Base-by-base conservation (phyloP, 2,888 invertebrate genomes). In the Microdon myrmicae region DNA sequence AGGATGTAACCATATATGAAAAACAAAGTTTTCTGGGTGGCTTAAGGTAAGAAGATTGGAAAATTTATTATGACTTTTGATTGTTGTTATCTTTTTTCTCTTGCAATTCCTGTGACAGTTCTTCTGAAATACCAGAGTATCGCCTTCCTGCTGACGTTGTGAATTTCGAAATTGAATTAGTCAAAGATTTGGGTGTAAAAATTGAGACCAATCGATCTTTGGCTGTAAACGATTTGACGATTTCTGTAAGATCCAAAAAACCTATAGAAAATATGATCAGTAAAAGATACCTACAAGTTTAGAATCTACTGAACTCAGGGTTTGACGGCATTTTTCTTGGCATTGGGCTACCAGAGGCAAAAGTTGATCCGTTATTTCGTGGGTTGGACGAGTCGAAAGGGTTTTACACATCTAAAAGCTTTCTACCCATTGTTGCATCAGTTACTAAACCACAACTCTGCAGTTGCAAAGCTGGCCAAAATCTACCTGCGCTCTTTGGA, bases 51-150 rank as follows among this genome's bases (percentile, higher is more conserved):
- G 31, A 28, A 8, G 1, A 10, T 14, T 22, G 6, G 3, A 38
- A 1, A 26, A 17, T 8, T 13, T 16, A 20, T 17, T 12, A 28
- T 41, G n/a, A n/a, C n/a, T 37, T 26, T 1, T 12, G 12, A 9
- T 22, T 34, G 16, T 8, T 38, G 22, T 1, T 17, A 13, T 9
- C 28, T 22, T 2, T 22, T 22, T 22, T 22, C 22, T 6, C n/a
- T n/a, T n/a, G n/a, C n/a, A n/a, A n/a, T n/a, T n/a, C n/a, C n/a
- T n/a, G n/a, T n/a, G 8, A 20, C 75, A 96, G 97, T 75, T 88
- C 96, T 0, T 85, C 94, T 0, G 98, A 99, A 82, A 98, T 98
- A 69, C 98, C 98, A 0, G 96, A 98, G 76, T 99, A 94, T 78
- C 91, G 99, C 28, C 83, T 99, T 16, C 98, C 99, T 0, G 90